These are phyloP conservation scores for Helicorthomorpha holstii DNA, from an alignment of 1,140 invertebrate species.

Conservation along the genomic window DNA sequence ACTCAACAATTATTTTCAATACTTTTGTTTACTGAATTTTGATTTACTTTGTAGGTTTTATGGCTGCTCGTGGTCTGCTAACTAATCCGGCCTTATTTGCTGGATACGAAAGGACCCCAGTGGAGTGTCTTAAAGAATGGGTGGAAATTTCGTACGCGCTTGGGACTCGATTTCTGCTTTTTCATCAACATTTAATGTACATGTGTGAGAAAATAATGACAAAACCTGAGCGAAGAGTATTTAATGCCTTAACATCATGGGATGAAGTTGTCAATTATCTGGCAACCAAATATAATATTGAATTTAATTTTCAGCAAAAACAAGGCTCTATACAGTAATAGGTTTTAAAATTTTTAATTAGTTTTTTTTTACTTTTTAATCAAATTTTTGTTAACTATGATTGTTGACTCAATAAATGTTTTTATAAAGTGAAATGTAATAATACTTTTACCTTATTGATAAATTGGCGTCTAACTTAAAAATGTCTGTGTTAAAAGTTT, in stretches of 20 bases:
- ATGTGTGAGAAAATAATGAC: slow-evolving; percentile 71
- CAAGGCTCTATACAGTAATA: too few relatives aligned
- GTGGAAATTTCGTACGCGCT: slow-evolving; percentile 45
- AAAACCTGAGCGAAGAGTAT: slow-evolving; percentile 46
- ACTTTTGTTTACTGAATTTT: neutral
- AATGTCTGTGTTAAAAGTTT: too few relatives aligned
- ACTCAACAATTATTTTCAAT: neutral
- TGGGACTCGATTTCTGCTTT: slow-evolving; percentile 52
- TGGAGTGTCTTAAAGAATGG: slow-evolving; percentile 69
- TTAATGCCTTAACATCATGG: slow-evolving; percentile 56
- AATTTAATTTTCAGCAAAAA: too few relatives aligned
- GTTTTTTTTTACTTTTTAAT: too few relatives aligned
- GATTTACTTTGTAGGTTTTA: slow-evolving; percentile 40
- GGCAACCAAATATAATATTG: neutral
- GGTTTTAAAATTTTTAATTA: too few relatives aligned
- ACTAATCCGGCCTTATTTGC: slow-evolving; percentile 78
- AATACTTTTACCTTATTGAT: too few relatives aligned
- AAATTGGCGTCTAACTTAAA: too few relatives aligned
- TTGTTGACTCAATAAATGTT: too few relatives aligned
- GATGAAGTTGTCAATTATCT: slow-evolving; percentile 53
- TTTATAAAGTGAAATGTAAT: too few relatives aligned
- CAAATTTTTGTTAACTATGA: too few relatives aligned
- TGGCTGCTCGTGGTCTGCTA: slow-evolving; percentile 76
- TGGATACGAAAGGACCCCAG: slow-evolving; percentile 45
- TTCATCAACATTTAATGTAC: slow-evolving; percentile 86